phyloP scores from a whole-genome alignment of 1,140 invertebrate genomes.

The Polyergus mexicanus region DNA sequence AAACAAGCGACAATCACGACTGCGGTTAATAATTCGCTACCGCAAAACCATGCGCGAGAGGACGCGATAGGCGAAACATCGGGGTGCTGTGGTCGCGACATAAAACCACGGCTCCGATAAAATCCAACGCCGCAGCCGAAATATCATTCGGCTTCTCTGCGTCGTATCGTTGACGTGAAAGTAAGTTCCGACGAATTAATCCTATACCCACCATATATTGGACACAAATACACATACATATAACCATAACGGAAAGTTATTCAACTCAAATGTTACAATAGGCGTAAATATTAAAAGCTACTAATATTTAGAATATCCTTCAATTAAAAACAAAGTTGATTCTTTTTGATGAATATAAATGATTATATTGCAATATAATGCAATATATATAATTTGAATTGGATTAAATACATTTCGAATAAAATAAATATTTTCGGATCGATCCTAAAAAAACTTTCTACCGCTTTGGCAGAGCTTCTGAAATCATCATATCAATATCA shows the following conservation, averaged over 20 bases:
- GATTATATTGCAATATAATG: too few species aligned
- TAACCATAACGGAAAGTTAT: too few species aligned
- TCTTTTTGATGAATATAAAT: too few species aligned
- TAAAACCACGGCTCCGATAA: conserved; percentile 79
- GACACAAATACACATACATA: not conserved
- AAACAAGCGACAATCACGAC: conserved; percentile 81
- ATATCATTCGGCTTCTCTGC: conserved; percentile 76
- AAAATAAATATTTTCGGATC: not conserved
- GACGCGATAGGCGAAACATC: conserved; percentile 74
- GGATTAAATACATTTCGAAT: not conserved
- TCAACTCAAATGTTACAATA: too few species aligned
- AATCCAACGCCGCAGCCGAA: conserved; percentile 75
- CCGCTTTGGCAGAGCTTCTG: not conserved
- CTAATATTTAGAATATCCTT: too few species aligned
- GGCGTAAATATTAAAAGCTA: too few species aligned
- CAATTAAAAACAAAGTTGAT: too few species aligned
- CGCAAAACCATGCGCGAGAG: conserved; percentile 65
- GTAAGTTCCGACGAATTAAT: conserved; percentile 80
- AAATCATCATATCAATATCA: not conserved
- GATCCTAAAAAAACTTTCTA: not conserved
- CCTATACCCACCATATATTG: not conserved
- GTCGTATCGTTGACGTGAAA: conserved; percentile 72
- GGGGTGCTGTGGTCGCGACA: conserved; percentile 76
- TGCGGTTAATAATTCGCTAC: conserved; percentile 81
- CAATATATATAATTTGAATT: too few species aligned